Conservation (phyloP, 2,113 vertebrate genomes). For the Corydoras maculifer region DNA sequence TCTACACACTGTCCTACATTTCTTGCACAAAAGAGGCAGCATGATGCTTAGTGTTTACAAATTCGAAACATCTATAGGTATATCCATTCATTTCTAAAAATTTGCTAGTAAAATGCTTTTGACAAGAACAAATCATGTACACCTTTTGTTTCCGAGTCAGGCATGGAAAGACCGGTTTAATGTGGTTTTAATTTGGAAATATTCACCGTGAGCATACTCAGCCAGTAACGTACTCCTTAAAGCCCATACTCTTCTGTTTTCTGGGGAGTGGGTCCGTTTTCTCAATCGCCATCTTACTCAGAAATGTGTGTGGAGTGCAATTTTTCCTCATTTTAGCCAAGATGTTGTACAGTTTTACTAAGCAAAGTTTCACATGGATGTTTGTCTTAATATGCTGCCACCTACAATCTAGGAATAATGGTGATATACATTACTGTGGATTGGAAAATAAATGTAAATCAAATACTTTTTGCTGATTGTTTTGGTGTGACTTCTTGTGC, state of each 20-base stretch:
- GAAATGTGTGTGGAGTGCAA: conserved; percentile 57
- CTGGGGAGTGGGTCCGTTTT: conserved; percentile 38
- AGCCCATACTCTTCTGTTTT: conserved; percentile 27
- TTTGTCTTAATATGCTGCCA: conserved; percentile 68
- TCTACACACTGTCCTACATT: conserved; percentile 55
- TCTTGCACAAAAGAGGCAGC: conserved; percentile 69
- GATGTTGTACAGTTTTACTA: conserved; percentile 66
- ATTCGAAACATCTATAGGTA: conserved; percentile 62
- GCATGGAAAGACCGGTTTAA: conserved; percentile 48
- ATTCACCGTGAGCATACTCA: conserved; percentile 42
- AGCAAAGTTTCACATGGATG: conserved; percentile 68
- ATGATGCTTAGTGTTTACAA: conserved; percentile 70
- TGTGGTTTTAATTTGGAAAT: conserved; percentile 39
- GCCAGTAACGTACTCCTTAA: conserved; percentile 33
- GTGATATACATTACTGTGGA: conserved; percentile 71
- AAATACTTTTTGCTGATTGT: conserved; percentile 33
- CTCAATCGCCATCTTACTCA: conserved; percentile 50
- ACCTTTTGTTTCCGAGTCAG: conserved; percentile 13
- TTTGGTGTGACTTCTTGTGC: conserved; percentile 13
- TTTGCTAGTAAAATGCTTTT: conserved; percentile 19
- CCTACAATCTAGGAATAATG: conserved; percentile 67
- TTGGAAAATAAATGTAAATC: conserved; percentile 69
- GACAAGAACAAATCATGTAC: conserved; percentile 24
- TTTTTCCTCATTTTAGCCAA: conserved; percentile 62
- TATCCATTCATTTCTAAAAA: conserved; percentile 43